Percentiles rank a stretch among this genome's conserved stretches.
Conservation (phyloP, 37 sponge, comb jelly and placozoan genomes). For the Oopsacas minuta region DNA sequence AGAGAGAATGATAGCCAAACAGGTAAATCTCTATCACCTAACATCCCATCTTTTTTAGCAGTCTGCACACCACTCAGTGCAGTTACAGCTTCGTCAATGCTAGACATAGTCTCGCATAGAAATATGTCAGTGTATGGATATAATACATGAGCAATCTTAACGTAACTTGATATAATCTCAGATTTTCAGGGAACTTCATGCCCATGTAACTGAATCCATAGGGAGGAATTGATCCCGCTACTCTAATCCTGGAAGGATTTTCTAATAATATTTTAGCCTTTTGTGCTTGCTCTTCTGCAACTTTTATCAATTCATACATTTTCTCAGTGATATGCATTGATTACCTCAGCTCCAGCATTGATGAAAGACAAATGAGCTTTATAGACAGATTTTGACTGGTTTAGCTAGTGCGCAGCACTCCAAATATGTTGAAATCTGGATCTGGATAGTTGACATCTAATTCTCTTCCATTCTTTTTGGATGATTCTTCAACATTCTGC, state of each 20-base stretch:
- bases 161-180: neutral
- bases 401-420: neutral
- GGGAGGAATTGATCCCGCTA: neutral
- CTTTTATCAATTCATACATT: neutral
- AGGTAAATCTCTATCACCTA: neutral
- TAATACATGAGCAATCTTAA: neutral
- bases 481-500: neutral
- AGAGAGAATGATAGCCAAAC: constrained; percentile 3
- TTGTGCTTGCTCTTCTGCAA: neutral
- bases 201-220: neutral
- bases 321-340: neutral
- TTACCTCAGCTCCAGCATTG: neutral
- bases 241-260: neutral
- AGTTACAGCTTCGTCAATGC: neutral
- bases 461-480: neutral
- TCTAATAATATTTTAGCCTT: neutral
- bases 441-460: neutral
- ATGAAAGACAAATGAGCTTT: neutral
- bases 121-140: neutral
- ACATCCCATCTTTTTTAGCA: neutral
- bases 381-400: neutral
- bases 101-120: constrained; percentile 3
- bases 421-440: constrained; percentile 2
- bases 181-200: neutral
- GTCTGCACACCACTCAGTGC: neutral